phyloP scores from a whole-genome alignment of 2,113 vertebrate genomes.

The Porphyrio hochstetteri region DNA sequence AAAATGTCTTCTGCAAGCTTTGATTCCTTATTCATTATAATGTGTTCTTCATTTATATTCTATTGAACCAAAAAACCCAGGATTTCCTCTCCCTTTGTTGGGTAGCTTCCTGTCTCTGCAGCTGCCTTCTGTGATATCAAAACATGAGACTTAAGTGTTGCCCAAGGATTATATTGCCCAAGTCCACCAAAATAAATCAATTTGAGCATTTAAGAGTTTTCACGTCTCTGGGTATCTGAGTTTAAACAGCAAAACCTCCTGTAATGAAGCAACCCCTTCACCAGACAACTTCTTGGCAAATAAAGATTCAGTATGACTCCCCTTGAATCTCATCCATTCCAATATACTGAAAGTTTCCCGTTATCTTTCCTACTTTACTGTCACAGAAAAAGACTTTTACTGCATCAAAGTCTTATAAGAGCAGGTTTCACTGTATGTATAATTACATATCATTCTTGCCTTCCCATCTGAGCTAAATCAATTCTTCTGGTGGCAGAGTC shows the following conservation, averaged over 20 bases:
- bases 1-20: conserved; percentile 47
- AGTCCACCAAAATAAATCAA: conserved; percentile 24
- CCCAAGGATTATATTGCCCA: background rate
- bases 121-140: conserved; percentile 48
- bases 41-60: conserved; percentile 59
- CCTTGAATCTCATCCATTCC: background rate
- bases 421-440: background rate
- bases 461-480: conserved; percentile 13
- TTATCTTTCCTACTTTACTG: background rate
- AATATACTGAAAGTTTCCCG: background rate
- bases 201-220: background rate
- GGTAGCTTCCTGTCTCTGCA: conserved; percentile 44
- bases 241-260: background rate
- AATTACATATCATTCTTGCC: background rate
- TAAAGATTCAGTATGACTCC: background rate
- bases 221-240: background rate
- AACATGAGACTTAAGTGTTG: background rate
- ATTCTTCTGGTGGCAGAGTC: conserved; percentile 9
- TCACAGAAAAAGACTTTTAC: background rate
- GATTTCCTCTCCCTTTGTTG: conserved; percentile 57
- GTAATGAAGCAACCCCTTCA: background rate
- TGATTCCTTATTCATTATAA: conserved; percentile 39
- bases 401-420: background rate
- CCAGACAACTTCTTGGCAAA: background rate
- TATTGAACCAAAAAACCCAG: conserved; percentile 28